Evolutionary conservation across 2,888 invertebrate species (phyloP).

Genomic region (Sesamia inferens): DNA sequence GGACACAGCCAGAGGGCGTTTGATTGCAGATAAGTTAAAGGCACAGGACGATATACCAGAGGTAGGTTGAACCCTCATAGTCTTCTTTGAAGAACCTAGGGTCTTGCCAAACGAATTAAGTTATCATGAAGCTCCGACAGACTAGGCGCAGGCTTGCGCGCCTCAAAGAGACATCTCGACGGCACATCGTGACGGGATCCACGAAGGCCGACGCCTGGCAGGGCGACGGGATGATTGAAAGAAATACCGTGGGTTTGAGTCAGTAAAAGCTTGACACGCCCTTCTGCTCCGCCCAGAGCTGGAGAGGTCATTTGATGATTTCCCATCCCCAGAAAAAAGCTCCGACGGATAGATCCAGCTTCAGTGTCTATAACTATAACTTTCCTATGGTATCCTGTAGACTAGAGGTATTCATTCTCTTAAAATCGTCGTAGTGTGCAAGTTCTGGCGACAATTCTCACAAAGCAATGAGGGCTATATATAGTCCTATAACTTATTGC

Average conservation of each 20-base stretch:
- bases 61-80: slow-evolving; percentile 65
- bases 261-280: no score
- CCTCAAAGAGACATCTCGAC: no score
- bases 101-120: neutral
- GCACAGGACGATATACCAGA: slow-evolving; percentile 84
- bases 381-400: neutral
- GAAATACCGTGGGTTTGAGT: no score
- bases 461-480: neutral
- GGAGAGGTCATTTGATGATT: no score
- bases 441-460: neutral
- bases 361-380: neutral
- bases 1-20: slow-evolving; percentile 86
- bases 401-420: neutral
- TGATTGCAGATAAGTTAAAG: slow-evolving; percentile 85
- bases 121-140: no score
- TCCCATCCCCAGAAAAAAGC: no score
- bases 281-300: no score
- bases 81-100: neutral
- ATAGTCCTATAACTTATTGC: neutral
- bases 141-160: no score
- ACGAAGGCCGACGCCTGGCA: no score
- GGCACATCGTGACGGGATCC: no score
- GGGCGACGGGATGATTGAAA: no score
- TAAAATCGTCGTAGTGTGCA: neutral
- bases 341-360: neutral